Base-by-base conservation (phyloP, 2,113 vertebrate species). In the Machaerirhynchus nigripectus region DNA sequence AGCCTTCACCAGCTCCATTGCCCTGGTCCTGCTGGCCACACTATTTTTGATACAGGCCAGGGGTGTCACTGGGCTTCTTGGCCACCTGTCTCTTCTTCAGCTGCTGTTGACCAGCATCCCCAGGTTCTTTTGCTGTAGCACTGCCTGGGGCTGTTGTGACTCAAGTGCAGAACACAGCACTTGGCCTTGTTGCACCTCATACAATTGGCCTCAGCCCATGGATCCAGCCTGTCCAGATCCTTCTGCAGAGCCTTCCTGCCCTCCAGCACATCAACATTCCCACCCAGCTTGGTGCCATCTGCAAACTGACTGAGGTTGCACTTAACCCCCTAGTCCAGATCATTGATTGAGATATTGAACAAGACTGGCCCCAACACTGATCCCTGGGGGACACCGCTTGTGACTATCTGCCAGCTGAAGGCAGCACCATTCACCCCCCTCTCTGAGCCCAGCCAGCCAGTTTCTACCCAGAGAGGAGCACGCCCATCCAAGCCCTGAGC, bases 401-500 rank as follows among this genome's bases (percentile, higher is more conserved):
- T 46, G 40, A 7, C 50, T 9, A 2, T 26, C 26, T 56, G 16
- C 33, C 50, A 56, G 40, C 40, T 47, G 77, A 37, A 80, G 27
- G 40, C 52, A 65, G 33, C 77, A 55, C 17, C 26, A 26, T 8
- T 46, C 21, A 47, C 0, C 0, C 8, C 7, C 10, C 27, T 33
- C 42, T 39, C n/a, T 26, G n/a, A 56, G 40, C 28, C 27, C 40
- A 81, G 40, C 8, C 61, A 56, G 33, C 17, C 13, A 24, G 35
- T 3, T 26, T 80, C 67, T 16, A 56, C 27, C 10, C 40, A 56
- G 50, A 47, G 6, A 39, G 68, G 15, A 21, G n/a, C n/a, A 56
- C 1, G 0, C 13, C 16, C 13, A 47, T 46, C 28, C n/a, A 57
- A 56, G 52, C n/a, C 52, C n/a, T 22, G n/a, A 47, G 13, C 40